Base-by-base conservation (phyloP, 92 coral and sea anemone species). In the Porites cylindrica region DNA sequence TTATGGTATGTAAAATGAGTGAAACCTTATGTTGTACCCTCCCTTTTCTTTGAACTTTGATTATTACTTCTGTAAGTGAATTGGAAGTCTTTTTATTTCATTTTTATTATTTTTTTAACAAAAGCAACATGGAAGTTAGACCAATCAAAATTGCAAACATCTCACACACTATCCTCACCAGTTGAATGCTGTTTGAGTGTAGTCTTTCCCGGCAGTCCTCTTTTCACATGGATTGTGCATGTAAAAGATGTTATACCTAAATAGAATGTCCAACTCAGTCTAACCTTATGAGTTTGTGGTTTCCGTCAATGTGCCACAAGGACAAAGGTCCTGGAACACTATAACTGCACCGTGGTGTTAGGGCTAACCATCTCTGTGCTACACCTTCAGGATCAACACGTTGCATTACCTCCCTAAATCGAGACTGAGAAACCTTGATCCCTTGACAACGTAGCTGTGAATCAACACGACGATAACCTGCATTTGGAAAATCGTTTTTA, bases 271-370 rank as follows among this genome's bases (percentile, higher is more conserved):
- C 32, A 26, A 26, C 32, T 26, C 38, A 38, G 62, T 78, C 72
- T 19, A 78, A 88, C 92, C 92, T 76, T 21, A 88, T 88, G 76
- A 88, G 79, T 58, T 87, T 87, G 65, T 87, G 91, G 72, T n/a
- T 87, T 87, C 87, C 87, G 54, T 87, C 87, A 32, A 78, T 73
- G 80, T 89, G 89, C 92, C 85, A 89, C 66, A 89, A 82, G 75
- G 78, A 79, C 59, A 89, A 73, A 53, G 89, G 86, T 75, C 81
- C 76, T 68, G 66, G 64, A 61, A 89, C 89, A 78, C 61, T 82
- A 81, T 89, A 89, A 60, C 24, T 69, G 51, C 84, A 68, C 89
- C 38, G 62, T 32, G 79, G 78, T 23, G 79, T 83, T 68, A 86
- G 76, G 53, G 89, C 84, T 78, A 89, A 83, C 89, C 92, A 89